Evolutionary conservation across 2,113 vertebrate species (phyloP).

Genomic region (Amazona vittata): DNA sequence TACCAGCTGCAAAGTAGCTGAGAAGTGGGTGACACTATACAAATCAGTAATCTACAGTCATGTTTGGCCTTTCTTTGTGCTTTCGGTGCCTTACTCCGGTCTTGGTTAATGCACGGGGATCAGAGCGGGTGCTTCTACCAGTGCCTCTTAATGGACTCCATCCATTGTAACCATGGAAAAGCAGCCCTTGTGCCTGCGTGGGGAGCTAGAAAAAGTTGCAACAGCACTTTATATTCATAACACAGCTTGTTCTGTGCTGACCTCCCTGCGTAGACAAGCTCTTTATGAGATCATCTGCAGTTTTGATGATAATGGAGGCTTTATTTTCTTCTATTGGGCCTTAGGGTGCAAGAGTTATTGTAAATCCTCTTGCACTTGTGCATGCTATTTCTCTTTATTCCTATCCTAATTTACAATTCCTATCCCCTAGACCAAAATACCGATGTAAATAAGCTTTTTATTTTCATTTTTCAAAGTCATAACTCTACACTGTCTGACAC

Average conservation of each 20-base stretch:
- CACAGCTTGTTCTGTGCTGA: slow-evolving; percentile 12
- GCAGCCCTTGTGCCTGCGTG: accelerated
- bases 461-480: slow-evolving; percentile 68
- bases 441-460: slow-evolving; percentile 64
- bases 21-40: accelerated
- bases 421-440: slow-evolving; percentile 52
- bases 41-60: background rate
- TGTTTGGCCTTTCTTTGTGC: background rate
- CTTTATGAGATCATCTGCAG: slow-evolving; percentile 70
- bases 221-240: slow-evolving; percentile 25
- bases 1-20: background rate
- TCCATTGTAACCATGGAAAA: accelerated
- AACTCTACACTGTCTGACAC: background rate
- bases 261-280: slow-evolving; percentile 43
- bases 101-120: background rate
- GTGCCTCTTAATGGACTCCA: accelerated
- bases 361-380: slow-evolving; percentile 50
- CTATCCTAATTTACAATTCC: slow-evolving; percentile 11
- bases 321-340: slow-evolving; percentile 62
- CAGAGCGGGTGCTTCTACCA: accelerated
- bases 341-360: slow-evolving; percentile 48
- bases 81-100: background rate
- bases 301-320: slow-evolving; percentile 57
- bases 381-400: slow-evolving; percentile 22
- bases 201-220: background rate